A percentile compares a stretch with the other conserved stretches of the same genome.
Conservation (phyloP, 2,797 vertebrate species). For the Naso thynnoides region DNA sequence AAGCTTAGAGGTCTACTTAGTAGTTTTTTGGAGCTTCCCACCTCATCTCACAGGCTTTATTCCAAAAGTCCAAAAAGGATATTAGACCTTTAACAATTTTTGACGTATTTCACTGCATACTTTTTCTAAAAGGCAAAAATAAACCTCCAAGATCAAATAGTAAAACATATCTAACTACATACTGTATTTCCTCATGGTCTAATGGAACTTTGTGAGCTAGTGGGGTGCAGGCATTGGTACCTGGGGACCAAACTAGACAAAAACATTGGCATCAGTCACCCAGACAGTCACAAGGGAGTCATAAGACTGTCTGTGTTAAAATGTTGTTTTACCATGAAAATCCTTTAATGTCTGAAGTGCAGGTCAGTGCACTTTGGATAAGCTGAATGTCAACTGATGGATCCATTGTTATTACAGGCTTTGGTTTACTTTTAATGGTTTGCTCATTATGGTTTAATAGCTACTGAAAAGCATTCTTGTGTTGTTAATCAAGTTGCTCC, state of each 20-base stretch:
- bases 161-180: not conserved
- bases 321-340: conserved; percentile 7
- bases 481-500: not conserved
- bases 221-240: conserved; percentile 1
- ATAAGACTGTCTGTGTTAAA: conserved; percentile 2
- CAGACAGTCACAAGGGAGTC: conserved; percentile 21
- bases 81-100: not conserved
- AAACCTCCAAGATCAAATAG: not conserved
- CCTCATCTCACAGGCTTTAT: not conserved
- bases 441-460: not conserved
- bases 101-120: not conserved
- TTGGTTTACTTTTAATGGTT: not conserved
- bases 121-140: conserved; percentile 5
- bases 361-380: not conserved
- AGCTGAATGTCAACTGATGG: not conserved
- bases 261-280: conserved; percentile 12
- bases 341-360: not conserved
- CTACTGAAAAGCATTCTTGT: not conserved
- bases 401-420: not conserved
- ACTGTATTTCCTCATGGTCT: not conserved
- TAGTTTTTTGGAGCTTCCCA: not conserved
- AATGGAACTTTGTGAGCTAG: not conserved
- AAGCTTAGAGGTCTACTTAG: not conserved
- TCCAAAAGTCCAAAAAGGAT: not conserved
- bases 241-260: not conserved